Percentiles rank a stretch among this genome's conserved stretches.
These are phyloP conservation scores for Apamea monoglypha DNA, from an alignment of 2,888 invertebrate genomes.

Conservation along the genomic window DNA sequence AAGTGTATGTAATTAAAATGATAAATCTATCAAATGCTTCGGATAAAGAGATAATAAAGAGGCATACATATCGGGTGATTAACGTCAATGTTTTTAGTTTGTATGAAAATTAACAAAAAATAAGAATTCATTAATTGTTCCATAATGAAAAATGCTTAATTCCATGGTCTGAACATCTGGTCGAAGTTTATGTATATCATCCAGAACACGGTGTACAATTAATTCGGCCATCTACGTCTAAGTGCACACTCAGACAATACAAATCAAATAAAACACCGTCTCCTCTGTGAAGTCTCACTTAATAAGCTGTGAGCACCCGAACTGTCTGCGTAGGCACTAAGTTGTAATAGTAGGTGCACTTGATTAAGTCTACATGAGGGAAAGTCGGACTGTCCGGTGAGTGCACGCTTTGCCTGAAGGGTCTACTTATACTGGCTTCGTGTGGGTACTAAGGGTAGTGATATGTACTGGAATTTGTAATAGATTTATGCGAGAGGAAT, in stretches of 20 bases:
- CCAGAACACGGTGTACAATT: not conserved
- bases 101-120: too few relatives aligned
- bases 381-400: constrained; percentile 58
- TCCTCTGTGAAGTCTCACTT: constrained; percentile 33
- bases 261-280: constrained; percentile 35
- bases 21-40: too few relatives aligned
- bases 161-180: too few relatives aligned
- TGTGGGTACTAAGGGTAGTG: constrained; percentile 29
- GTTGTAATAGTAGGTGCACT: constrained; percentile 53
- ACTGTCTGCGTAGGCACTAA: constrained; percentile 47
- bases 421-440: constrained; percentile 41
- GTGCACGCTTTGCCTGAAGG: constrained; percentile 42
- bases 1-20: too few relatives aligned
- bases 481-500: not conserved
- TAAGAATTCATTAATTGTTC: too few relatives aligned
- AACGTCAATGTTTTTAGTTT: too few relatives aligned
- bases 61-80: too few relatives aligned
- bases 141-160: too few relatives aligned
- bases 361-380: constrained; percentile 63
- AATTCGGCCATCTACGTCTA: constrained; percentile 5
- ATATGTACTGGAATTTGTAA: not conserved
- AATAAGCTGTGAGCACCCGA: constrained; percentile 43
- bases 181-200: too few relatives aligned
- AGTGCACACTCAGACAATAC: constrained; percentile 31
- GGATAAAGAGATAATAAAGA: too few relatives aligned